These are phyloP conservation scores for Eumacrocentrus americanus DNA, from an alignment of 2,888 invertebrate genomes.

Conservation along the genomic window DNA sequence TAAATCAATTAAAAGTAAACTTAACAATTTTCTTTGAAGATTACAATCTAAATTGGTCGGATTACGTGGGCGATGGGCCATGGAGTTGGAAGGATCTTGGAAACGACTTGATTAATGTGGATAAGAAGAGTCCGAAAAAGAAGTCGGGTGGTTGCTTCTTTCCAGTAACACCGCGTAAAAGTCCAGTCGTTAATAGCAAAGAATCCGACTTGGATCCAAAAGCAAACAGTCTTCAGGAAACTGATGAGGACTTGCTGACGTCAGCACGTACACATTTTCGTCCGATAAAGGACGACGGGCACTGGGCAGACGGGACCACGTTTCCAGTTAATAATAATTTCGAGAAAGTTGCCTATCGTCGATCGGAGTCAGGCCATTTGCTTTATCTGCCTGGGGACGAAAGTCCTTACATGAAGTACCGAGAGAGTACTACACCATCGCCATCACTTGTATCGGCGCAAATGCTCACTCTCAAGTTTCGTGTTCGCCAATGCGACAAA, in stretches of 20 bases:
- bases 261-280: constrained; percentile 83
- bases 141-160: constrained; percentile 65
- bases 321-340: constrained; percentile 71
- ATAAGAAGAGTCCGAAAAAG: constrained; percentile 65
- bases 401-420: constrained; percentile 63
- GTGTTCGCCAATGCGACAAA: constrained; percentile 66
- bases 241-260: constrained; percentile 75
- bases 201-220: constrained; percentile 43
- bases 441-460: constrained; percentile 34
- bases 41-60: constrained; percentile 55
- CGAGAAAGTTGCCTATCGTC: constrained; percentile 69
- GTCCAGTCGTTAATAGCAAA: constrained; percentile 38
- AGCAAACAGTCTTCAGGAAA: constrained; percentile 49
- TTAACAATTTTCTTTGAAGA: constrained; percentile 40
- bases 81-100: constrained; percentile 60
- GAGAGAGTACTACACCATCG: constrained; percentile 49
- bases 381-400: constrained; percentile 58
- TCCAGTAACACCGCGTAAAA: constrained; percentile 64
- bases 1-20: neutral
- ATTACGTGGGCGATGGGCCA: constrained; percentile 58
- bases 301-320: constrained; percentile 74
- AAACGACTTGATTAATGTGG: constrained; percentile 66
- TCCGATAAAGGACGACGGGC: constrained; percentile 72
- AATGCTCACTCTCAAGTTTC: constrained; percentile 68
- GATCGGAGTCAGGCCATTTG: constrained; percentile 65